These are phyloP conservation scores for Eidolon dupreanum DNA, from an alignment of 2,797 vertebrate species.

Conservation along the genomic window DNA sequence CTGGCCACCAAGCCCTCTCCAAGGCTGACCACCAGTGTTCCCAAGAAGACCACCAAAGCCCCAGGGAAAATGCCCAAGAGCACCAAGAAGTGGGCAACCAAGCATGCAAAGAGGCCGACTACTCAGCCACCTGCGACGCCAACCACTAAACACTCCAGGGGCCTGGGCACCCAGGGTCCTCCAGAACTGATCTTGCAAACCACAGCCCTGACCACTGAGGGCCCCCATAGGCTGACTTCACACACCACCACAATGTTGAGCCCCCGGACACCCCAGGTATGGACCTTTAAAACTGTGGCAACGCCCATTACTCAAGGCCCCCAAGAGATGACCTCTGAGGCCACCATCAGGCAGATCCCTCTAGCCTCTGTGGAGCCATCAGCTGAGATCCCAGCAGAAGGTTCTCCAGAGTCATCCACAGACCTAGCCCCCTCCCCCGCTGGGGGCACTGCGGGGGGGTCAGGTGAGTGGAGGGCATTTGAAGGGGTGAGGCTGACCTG, in stretches of 20 bases:
- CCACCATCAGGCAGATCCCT: background rate
- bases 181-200: background rate
- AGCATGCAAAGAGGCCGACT: constrained; percentile 41
- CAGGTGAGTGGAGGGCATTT: constrained; percentile 28
- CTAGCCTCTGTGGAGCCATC: background rate
- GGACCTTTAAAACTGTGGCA: background rate
- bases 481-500: background rate
- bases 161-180: background rate
- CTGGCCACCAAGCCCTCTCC: constrained; percentile 46
- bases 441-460: background rate
- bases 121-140: background rate
- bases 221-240: background rate
- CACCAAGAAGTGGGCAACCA: constrained; percentile 76
- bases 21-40: background rate
- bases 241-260: background rate
- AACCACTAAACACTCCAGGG: constrained; percentile 18
- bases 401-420: background rate
- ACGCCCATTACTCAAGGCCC: background rate
- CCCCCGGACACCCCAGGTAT: background rate
- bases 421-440: background rate
- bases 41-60: constrained; percentile 3
- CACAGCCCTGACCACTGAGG: background rate
- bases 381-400: background rate
- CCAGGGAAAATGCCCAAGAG: constrained; percentile 62
- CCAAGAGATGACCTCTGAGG: background rate